Base-by-base conservation (phyloP, 2,113 vertebrate species). In the Opisthocomus hoazin region DNA sequence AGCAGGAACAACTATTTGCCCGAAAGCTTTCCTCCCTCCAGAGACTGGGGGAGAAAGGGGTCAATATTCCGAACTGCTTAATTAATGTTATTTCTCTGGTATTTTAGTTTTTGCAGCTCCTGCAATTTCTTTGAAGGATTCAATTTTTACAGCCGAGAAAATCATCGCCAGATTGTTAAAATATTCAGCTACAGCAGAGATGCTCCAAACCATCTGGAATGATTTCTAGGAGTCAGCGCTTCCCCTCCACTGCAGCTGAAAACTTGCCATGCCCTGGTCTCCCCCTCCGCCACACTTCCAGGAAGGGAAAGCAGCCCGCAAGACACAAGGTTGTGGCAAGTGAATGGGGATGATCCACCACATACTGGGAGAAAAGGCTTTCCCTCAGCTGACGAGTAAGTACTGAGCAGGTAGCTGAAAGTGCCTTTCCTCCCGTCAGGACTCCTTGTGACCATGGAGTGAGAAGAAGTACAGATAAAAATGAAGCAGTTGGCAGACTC, bases 161-260 rank as follows among this genome's bases (percentile, higher is more conserved):
- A 90, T 87, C 43, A 36, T 60, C 87, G 88, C 96, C 98, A 98
- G 97, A 98, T 97, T 98, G 98, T 97, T 98, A 98, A 98, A 96
- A 98, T 97, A 98, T 98, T 98, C 98, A 97, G 96, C 96, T 95
- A 91, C 63, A 74, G 58, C 69, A 86, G 93, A 96, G 86, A 93
- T 46, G 92, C 85, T 94, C 83, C 97, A 95, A 93, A 96, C 97
- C 98, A 98, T 98, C 98, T 98, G 98, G 97, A 97, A 96, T 74
- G 91, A 91, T 97, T 97, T 96, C 94, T 86, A 93, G 89, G 30
- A 97, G 96, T 98, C 98, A 98, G 97, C 97, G 97, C 95, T 96
- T 96, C 92, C 69, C 63, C 70, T 79, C 43, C 63, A 51, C 20
- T 14, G 1, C 83, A 80, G 87, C 89, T 95, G 92, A 96, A 96